Evolutionary conservation across 64 coral and sea anemone genomes (phyloP), one percentile per base, ranked within the genome.

Genomic region (Stichodactyla mertensii): DNA sequence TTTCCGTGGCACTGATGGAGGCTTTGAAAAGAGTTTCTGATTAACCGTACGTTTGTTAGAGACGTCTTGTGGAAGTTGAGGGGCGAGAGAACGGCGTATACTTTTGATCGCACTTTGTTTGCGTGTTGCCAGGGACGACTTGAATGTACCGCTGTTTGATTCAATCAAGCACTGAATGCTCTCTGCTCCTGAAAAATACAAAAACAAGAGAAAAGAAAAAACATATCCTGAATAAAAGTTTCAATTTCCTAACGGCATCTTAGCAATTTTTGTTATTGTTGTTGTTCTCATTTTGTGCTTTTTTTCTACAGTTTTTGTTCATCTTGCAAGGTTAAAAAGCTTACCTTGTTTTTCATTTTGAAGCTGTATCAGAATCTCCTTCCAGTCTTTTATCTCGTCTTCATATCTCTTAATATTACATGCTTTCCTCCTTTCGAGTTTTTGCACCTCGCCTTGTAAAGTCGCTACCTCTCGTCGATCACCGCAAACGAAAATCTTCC

Each of bases 11-110:
- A 92, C 11, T 16, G 85, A 87, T 54, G 77, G 77, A 9, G 18
- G 57, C 78, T 62, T 87, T 54, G 59, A 83, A 0, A 55, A 54
- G 6, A 92, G 77, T 14, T 80, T 28, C 56, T 86, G 78, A 10
- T 82, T 86, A 14, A 79, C 13, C 6, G 52, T 19, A 6, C 23
- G 78, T 23, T 83, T 55, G 14, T 45, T 18, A 10, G 53, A 27
- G 7, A 61, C 54, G 54, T 91, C 89, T 59, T 77, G 55, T 13
- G 89, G 57, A 24, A 6, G 53, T 4, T 71, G 58, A 4, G 90
- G 90, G 16, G 90, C 90, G 51, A 92, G 90, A 4, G 85, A 60
- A 6, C 90, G 84, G 9, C 90, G 90, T 26, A 92, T 83, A 74
- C 90, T 92, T 52, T 92, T 92, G 9, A 92, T 70, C 0, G 71